phyloP scores from a whole-genome alignment of 2,797 vertebrate species.

The Sus cebifrons region DNA sequence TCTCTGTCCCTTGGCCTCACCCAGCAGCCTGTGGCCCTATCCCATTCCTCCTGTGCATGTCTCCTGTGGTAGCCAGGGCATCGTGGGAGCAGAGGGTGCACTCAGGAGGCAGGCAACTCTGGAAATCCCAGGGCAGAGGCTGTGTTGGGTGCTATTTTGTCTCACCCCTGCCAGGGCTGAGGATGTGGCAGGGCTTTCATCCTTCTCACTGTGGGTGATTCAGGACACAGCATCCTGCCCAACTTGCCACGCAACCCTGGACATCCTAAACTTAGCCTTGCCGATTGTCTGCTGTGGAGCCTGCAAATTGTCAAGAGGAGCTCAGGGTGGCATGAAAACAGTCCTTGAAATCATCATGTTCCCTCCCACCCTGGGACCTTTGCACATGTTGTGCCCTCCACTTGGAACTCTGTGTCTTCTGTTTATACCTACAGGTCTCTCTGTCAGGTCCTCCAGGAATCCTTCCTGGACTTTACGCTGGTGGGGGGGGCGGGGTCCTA shows the following conservation, averaged over 20 bases:
- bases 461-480: background rate
- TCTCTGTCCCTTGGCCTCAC: background rate
- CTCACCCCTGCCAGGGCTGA: background rate
- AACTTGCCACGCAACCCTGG: background rate
- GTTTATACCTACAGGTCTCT: background rate
- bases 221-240: background rate
- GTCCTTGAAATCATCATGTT: background rate
- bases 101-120: background rate
- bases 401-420: background rate
- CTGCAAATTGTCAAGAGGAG: background rate
- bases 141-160: too few species aligned
- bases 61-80: background rate
- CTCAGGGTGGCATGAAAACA: background rate
- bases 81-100: background rate
- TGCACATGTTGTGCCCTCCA: background rate
- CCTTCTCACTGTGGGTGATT: rapidly evolving
- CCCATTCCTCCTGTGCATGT: background rate
- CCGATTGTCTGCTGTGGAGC: background rate
- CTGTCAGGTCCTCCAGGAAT: background rate
- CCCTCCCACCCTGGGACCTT: background rate
- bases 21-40: background rate
- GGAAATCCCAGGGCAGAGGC: background rate
- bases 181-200: background rate
- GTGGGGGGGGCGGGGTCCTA: background rate
- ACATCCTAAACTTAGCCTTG: background rate